phyloP scores from a whole-genome alignment of 1,140 invertebrate genomes.

The Phthorimaea operculella region DNA sequence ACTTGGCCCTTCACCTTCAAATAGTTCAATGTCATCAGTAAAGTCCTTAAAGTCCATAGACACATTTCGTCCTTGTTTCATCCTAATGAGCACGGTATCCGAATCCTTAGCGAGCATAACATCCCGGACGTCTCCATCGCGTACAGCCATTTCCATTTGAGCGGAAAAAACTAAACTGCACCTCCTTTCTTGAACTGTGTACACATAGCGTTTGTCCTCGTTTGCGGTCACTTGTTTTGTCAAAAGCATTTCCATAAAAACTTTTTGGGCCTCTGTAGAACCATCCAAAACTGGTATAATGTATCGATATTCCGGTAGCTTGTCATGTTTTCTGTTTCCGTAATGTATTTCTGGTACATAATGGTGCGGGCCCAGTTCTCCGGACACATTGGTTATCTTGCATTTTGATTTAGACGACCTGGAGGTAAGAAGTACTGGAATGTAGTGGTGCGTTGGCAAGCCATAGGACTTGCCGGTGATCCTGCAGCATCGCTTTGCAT shows the following conservation, averaged over 20 bases:
- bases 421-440: conserved; percentile 76
- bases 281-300: conserved; percentile 78
- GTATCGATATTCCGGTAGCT: conserved; percentile 78
- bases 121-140: conserved; percentile 80
- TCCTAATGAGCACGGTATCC: conserved; percentile 77
- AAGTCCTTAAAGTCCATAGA: conserved; percentile 76
- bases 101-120: conserved; percentile 80
- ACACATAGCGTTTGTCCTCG: conserved; percentile 75
- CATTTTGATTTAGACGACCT: conserved; percentile 70
- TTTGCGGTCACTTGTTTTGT: conserved; percentile 70
- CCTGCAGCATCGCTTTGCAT: conserved; percentile 81
- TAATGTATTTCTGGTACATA: conserved; percentile 69
- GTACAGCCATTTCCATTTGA: conserved; percentile 78
- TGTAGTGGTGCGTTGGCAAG: conserved; percentile 80
- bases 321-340: conserved; percentile 73
- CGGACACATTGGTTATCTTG: conserved; percentile 73
- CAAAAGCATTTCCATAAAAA: conserved; percentile 71
- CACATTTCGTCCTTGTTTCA: conserved; percentile 78
- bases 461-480: conserved; percentile 86
- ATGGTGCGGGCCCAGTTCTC: conserved; percentile 69
- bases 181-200: conserved; percentile 77
- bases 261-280: conserved; percentile 72
- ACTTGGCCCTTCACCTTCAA: conserved; percentile 73
- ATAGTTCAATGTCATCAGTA: conserved; percentile 70
- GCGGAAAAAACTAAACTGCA: conserved; percentile 82